Evolutionary conservation across 2,888 invertebrate species (phyloP), one percentile per base, ranked within the genome.

Genomic region (Lycocerus yunnanus): DNA sequence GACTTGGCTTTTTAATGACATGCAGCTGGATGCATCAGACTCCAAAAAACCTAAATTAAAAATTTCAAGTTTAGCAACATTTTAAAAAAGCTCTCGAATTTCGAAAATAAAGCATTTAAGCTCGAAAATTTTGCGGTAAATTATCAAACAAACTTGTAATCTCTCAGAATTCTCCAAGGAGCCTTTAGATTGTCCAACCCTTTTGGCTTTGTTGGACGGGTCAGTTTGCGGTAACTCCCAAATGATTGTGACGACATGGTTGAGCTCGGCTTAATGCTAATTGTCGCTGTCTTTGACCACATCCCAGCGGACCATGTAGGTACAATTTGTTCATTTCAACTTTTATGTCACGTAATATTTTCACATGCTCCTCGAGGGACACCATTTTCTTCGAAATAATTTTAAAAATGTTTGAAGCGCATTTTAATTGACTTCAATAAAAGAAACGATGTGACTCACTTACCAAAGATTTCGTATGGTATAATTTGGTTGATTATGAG

Each of bases 231-330:
- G 84, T 84, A 84, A 85, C 83, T 85, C 84, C 85, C 83, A 78
- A 73, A 81, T 84, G 83, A 85, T 84, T 83, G 83, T 81, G 79
- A 77, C 79, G 84, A 83, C 81, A 83, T 82, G 83, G 82, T 79
- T 79, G 81, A 83, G 78, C 82, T 79, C 81, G 73, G 82, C 83
- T 75, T 75, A 73, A 72, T 68, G 84, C 81, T 85, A 85, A 85
- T 84, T 84, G 84, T 83, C 80, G 83, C 71, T 63, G 68, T 70
- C 74, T 72, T 75, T 75, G 72, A 73, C 66, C 61, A 73, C 58
- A 21, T 71, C 73, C 71, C 76, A 27, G 43, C 43, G 58, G 76
- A 73, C 70, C 69, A 18, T 66, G 61, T 68, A 74, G 68, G 27
- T 61, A 68, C 58, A 14, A 63, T 63, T 63, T 63, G 61, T 63